Evolutionary conservation across 2,888 invertebrate species (phyloP), one percentile per base, ranked within the genome.

Genomic region (Dorcus hopei): DNA sequence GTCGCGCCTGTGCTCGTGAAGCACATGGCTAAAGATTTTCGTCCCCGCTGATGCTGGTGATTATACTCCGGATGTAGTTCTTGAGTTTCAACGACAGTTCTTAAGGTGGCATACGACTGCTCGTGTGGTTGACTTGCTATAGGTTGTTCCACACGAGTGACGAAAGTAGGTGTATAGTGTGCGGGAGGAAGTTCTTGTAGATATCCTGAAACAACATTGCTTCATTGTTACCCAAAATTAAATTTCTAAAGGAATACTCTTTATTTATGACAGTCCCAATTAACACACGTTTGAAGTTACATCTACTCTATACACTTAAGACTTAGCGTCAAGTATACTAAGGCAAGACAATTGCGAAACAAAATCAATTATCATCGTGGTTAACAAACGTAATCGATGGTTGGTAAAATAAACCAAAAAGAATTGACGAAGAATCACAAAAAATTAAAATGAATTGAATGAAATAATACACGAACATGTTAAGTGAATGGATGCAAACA

Each of bases 1-100:
- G 90, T 85, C n/a, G 90, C 87, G 48, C 91, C 91, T 11, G 91
- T 91, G 78, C 91, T 92, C 52, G 91, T 92, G 77, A 89, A 92
- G 74, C 91, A 91, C 88, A 91, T 90, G 43, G 91, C 83, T 65
- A 89, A 81, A 61, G 91, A 90, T 79, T 91, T 90, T 76, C 86
- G 82, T 76, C 82, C 81, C 74, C 73, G 66, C 38, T 69, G 65
- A 41, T 51, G 62, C 51, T 55, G 57, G 51, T 42, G 63, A 57
- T 68, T 69, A 65, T 72, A 81, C 54, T 74, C 71, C 33, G 69
- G 61, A 19, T 71, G 71, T 42, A 73, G 66, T 50, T 76, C 73
- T 63, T 76, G 74, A 52, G 80, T 72, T 70, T 83, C 83, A 42
- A 81, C 80, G 5, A 81, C 82, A 41, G 82, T 82, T 61, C 80